Conservation (phyloP, 2,888 invertebrate genomes). For the Drosophila aldrichi region DNA sequence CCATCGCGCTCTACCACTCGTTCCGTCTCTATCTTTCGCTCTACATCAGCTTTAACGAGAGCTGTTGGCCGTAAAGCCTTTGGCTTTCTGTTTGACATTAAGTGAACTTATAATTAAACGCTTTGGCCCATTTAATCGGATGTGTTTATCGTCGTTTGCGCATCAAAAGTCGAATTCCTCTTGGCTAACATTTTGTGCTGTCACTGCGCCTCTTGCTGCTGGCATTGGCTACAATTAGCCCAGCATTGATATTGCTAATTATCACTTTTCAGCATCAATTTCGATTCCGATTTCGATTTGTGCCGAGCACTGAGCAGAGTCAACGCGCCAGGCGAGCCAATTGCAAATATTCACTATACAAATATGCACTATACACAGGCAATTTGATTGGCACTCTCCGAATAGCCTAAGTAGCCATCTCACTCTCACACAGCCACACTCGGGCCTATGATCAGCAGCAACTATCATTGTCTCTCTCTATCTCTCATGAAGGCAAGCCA, state of each 20-base stretch:
- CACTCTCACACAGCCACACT: too few relatives aligned
- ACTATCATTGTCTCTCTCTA: too few relatives aligned
- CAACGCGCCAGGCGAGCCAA: not conserved
- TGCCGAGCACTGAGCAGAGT: not conserved
- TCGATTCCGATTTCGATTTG: constrained; percentile 2
- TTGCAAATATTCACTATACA: not conserved
- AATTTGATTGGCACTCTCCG: too few relatives aligned
- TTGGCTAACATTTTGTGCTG: constrained; percentile 35
- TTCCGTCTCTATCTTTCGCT: not conserved
- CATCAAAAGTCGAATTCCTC: constrained; percentile 36
- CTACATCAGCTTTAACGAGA: constrained; percentile 29
- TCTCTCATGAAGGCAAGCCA: too few relatives aligned
- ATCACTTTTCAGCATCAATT: constrained; percentile 4
- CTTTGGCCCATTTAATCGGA: constrained; percentile 74
- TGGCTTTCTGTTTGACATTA: constrained; percentile 69
- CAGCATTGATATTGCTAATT: constrained; percentile 26
- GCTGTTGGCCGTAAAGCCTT: constrained; percentile 57
- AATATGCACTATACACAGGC: too few relatives aligned
- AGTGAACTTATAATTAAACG: constrained; percentile 82
- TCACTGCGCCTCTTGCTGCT: constrained; percentile 17
- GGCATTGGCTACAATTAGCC: not conserved
- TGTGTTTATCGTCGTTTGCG: constrained; percentile 64
- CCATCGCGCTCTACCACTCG: not conserved
- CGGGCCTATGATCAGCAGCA: too few relatives aligned
- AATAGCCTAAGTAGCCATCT: too few relatives aligned